phyloP scores from a whole-genome alignment of 1,140 invertebrate genomes.

The Luehdorfia chinensis region DNA sequence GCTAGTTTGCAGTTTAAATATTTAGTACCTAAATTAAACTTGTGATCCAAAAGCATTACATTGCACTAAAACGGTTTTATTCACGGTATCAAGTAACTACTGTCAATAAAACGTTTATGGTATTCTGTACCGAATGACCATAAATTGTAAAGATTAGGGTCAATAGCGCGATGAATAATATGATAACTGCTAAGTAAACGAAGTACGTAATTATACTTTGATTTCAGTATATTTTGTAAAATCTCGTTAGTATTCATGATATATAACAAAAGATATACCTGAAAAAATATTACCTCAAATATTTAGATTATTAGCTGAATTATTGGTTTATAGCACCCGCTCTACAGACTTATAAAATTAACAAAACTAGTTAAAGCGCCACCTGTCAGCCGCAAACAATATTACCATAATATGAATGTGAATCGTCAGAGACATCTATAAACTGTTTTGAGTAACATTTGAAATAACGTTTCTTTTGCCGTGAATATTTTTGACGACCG shows the following conservation, averaged over 20 bases:
- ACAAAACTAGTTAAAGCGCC: constrained; percentile 29
- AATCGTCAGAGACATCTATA: constrained; percentile 41
- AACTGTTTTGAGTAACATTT: constrained; percentile 3
- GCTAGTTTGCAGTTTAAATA: no score
- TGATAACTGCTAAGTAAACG: constrained; percentile 56
- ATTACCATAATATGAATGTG: constrained; percentile 27
- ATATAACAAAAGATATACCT: no score
- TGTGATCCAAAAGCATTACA: no score
- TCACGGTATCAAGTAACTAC: constrained; percentile 50
- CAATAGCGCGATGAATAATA: constrained; percentile 65
- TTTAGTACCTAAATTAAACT: no score
- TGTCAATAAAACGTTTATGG: constrained; percentile 64
- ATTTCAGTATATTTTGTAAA: no score
- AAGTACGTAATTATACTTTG: no score
- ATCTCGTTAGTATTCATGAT: no score
- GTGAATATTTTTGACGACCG: no score
- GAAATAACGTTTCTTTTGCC: not conserved
- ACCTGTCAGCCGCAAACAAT: constrained; percentile 28
- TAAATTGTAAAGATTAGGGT: constrained; percentile 70
- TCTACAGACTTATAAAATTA: no score
- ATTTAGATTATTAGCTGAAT: constrained; percentile 3
- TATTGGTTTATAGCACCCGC: no score
- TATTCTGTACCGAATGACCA: constrained; percentile 54
- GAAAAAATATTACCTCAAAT: constrained; percentile 18
- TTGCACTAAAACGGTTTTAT: constrained; percentile 40